Evolutionary conservation across 2,888 invertebrate species (phyloP).

Genomic region (Zelleria hepariella): DNA sequence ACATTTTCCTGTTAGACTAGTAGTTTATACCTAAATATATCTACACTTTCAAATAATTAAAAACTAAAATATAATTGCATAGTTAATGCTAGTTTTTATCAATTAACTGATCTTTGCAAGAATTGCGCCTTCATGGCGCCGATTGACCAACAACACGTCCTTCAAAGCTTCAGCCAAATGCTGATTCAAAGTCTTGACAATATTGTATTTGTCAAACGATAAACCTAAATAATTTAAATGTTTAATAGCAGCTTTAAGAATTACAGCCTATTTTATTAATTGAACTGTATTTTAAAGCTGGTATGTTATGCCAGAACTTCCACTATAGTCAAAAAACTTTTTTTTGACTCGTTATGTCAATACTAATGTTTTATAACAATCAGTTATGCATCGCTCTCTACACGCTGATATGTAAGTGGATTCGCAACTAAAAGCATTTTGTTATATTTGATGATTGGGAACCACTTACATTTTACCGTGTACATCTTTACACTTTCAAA

Average conservation of each 20-base stretch:
- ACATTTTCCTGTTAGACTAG: slow-evolving; percentile 68
- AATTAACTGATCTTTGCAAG: background rate
- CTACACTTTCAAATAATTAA: slow-evolving; percentile 38
- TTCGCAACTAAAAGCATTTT: too few species aligned
- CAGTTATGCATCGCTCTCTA: too few species aligned
- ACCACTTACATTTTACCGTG: too few species aligned
- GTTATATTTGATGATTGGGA: too few species aligned
- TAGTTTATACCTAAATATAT: slow-evolving; percentile 53
- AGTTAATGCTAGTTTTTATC: background rate
- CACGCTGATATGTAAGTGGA: too few species aligned
- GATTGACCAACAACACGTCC: background rate
- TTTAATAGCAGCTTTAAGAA: background rate
- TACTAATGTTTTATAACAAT: background rate
- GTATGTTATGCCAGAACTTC: background rate
- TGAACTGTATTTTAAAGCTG: background rate
- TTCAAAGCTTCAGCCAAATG: background rate
- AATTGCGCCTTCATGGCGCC: background rate
- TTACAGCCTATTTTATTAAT: background rate
- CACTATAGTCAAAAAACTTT: too few species aligned
- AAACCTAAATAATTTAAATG: background rate
- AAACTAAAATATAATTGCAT: slow-evolving; percentile 3
- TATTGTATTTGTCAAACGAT: background rate
- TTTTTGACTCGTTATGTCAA: background rate
- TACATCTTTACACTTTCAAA: background rate
- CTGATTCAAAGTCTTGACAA: background rate